Percentiles rank a stretch among this genome's conserved stretches.
phyloP scores from a whole-genome alignment of 2,888 invertebrate genomes.

The Blomia tropicalis region DNA sequence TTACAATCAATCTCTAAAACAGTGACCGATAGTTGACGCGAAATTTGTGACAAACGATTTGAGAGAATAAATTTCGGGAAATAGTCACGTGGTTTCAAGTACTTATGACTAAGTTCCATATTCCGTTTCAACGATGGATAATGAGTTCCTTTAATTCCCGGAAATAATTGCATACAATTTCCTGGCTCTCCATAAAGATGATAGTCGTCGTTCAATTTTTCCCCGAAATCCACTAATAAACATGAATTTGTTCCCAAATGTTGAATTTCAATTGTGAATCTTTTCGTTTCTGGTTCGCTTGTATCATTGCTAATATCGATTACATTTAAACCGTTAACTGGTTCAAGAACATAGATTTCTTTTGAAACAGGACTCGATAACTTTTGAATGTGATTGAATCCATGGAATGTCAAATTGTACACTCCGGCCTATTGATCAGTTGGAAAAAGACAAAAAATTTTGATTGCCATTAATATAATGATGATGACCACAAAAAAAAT shows the following conservation, averaged over 20 bases:
- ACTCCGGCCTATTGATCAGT: conserved; percentile 27
- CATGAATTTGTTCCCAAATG: conserved; percentile 31
- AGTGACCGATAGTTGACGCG: conserved; percentile 6
- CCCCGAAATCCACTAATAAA: conserved; percentile 30
- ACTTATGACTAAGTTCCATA: conserved; percentile 7
- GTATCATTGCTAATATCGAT: conserved; percentile 30
- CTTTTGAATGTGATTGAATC: conserved; percentile 30
- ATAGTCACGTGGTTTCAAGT: conserved; percentile 18
- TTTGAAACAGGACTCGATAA: conserved; percentile 28
- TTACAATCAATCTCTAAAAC: conserved; percentile 28
- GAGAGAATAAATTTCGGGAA: neutral
- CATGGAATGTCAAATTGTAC: conserved; percentile 30
- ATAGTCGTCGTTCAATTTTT: conserved; percentile 6
- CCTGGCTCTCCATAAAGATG: neutral
- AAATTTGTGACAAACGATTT: conserved; percentile 7
- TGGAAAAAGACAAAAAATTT: neutral
- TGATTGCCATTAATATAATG: too few relatives aligned
- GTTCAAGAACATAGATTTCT: conserved; percentile 29
- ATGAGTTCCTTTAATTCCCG: neutral
- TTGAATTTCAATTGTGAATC: conserved; percentile 28
- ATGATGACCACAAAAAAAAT: too few relatives aligned
- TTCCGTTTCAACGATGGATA: neutral
- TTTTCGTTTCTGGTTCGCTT: conserved; percentile 28
- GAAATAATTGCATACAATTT: conserved; percentile 14
- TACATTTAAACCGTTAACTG: conserved; percentile 28